phyloP scores from a whole-genome alignment of 2,113 vertebrate species.

The Pituophis catenifer region DNA sequence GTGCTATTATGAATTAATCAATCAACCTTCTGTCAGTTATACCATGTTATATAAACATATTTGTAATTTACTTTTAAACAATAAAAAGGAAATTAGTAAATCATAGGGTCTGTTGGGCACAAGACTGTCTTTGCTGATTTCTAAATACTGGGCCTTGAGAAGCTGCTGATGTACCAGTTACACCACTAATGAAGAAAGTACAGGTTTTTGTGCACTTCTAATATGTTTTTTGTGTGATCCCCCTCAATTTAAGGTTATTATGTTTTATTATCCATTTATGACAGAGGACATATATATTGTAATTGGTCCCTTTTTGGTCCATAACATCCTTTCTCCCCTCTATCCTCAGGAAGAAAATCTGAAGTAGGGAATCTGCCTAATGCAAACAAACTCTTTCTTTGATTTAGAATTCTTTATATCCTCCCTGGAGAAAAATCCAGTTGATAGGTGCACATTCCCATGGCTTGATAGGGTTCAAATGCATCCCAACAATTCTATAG shows the following conservation, averaged over 20 bases:
- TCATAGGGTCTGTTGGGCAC: background rate
- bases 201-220: background rate
- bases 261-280: background rate
- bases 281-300: background rate
- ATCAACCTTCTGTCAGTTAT: background rate
- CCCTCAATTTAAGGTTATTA: background rate
- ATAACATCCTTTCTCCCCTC: background rate
- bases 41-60: background rate
- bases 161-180: background rate
- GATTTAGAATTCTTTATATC: background rate
- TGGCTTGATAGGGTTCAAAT: background rate
- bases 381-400: background rate
- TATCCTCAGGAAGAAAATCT: background rate
- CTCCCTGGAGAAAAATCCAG: background rate
- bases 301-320: background rate
- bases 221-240: background rate
- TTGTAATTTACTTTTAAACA: background rate
- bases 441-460: background rate
- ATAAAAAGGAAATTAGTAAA: background rate
- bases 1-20: background rate
- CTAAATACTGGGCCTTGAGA: background rate
- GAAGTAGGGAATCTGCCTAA: background rate
- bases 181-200: background rate
- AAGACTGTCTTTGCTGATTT: background rate
- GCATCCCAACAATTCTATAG: background rate